A percentile compares a stretch with the other conserved stretches of the same genome.
Conservation (phyloP, 2,797 vertebrate genomes). For the Myotis daubentonii region DNA sequence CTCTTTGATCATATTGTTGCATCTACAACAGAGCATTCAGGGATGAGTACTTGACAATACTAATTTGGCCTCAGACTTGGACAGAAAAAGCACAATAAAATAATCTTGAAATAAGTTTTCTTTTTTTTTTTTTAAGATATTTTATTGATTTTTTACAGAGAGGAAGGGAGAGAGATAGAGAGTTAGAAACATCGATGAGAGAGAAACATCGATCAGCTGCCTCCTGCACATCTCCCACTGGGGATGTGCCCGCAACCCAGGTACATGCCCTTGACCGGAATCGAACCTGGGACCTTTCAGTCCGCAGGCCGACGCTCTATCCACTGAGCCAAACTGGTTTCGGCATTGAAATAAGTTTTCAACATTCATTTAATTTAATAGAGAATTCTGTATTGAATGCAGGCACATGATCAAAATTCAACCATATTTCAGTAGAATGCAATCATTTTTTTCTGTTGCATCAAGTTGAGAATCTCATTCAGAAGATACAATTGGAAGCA, state of each 20-base stretch:
- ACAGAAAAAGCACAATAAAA: background rate
- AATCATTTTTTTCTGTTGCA: background rate
- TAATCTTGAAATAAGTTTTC: background rate
- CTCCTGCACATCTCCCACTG: too few relatives aligned
- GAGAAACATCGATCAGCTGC: too few relatives aligned
- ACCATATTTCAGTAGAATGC: slow-evolving; percentile 1
- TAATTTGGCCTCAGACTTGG: background rate
- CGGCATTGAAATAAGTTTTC: background rate
- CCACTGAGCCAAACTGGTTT: too few relatives aligned
- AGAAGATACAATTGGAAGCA: background rate
- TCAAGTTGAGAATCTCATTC: background rate
- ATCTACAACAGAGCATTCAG: background rate
- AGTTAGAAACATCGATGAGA: too few relatives aligned
- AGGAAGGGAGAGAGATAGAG: too few relatives aligned
- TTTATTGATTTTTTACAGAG: too few relatives aligned
- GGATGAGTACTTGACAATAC: background rate
- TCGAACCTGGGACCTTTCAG: too few relatives aligned
- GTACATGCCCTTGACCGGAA: too few relatives aligned
- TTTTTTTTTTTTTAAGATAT: too few relatives aligned
- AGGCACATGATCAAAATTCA: background rate
- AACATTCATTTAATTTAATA: background rate
- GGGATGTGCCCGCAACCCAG: too few relatives aligned
- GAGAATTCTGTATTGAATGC: background rate
- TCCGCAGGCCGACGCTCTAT: too few relatives aligned
- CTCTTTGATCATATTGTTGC: background rate